Conservation (phyloP, 2,888 invertebrate species). For the Ennomos erosarius region DNA sequence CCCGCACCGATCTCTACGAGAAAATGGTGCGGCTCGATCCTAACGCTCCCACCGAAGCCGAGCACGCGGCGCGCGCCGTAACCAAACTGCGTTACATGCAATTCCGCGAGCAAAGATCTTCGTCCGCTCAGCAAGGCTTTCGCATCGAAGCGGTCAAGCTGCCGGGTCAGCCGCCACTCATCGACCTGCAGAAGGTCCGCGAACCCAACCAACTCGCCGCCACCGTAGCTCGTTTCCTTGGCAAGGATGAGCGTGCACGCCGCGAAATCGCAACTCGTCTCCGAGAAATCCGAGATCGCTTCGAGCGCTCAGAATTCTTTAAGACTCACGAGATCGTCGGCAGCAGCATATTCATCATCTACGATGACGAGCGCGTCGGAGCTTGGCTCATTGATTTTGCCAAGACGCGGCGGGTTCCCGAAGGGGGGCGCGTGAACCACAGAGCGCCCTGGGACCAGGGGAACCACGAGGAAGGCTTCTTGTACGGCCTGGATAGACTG, state of each 20-base stretch:
- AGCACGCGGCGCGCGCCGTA: constrained; percentile 92
- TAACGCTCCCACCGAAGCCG: constrained; percentile 92
- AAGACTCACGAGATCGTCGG: constrained; percentile 96
- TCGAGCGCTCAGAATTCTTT: constrained; percentile 94
- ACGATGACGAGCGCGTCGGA: constrained; percentile 94
- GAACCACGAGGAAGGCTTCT: constrained; percentile 98
- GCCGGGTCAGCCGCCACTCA: constrained; percentile 92
- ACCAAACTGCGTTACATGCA: constrained; percentile 99
- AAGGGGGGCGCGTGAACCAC: constrained; percentile 90
- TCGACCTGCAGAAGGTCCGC: constrained; percentile 95
- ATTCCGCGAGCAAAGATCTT: constrained; percentile 96
- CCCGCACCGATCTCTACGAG: constrained; percentile 95
- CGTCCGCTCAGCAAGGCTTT: constrained; percentile 96
- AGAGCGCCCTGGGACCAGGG: constrained; percentile 94
- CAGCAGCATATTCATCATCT: constrained; percentile 97
- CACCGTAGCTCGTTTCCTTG: constrained; percentile 91
- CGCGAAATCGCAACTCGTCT: constrained; percentile 90
- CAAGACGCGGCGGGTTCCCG: constrained; percentile 92
- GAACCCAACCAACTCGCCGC: constrained; percentile 90
- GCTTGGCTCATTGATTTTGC: constrained; percentile 99
- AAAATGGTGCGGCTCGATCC: constrained; percentile 98
- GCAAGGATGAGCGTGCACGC: constrained; percentile 87
- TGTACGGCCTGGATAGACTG: constrained; percentile 96
- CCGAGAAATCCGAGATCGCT: constrained; percentile 89
- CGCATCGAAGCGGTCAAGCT: constrained; percentile 98